Evolutionary conservation across 2,113 vertebrate species (phyloP).

Genomic region (Brachypodius melanocephalos): DNA sequence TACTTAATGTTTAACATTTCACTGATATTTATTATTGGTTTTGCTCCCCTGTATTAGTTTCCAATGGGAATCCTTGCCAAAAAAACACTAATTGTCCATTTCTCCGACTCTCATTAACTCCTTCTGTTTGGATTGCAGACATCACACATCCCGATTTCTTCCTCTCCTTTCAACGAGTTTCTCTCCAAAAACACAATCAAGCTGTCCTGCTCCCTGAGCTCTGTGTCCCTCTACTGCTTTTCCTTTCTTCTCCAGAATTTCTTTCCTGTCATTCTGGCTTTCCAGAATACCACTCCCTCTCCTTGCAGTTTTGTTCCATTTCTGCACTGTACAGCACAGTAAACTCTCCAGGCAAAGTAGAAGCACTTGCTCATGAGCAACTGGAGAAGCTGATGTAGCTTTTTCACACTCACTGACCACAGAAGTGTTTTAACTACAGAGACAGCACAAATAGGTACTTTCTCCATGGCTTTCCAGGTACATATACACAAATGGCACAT

Average conservation of each 20-base stretch:
- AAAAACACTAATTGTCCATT: background rate
- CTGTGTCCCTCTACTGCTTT: background rate
- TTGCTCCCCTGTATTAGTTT: background rate
- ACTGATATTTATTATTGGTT: background rate
- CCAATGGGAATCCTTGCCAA: background rate
- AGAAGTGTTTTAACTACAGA: background rate
- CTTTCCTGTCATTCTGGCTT: background rate
- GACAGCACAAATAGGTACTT: background rate
- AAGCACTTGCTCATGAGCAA: background rate
- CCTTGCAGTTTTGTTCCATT: background rate
- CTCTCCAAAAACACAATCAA: background rate
- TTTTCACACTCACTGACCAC: background rate
- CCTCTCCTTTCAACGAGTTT: background rate
- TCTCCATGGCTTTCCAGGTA: background rate
- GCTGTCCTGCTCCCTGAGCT: background rate
- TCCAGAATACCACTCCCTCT: background rate
- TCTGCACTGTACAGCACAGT: background rate
- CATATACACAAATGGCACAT: accelerated
- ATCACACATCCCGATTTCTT: background rate
- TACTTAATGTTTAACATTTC: background rate
- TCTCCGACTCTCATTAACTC: background rate
- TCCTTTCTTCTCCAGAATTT: background rate
- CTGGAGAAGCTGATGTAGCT: background rate
- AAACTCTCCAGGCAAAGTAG: background rate
- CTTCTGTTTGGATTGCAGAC: background rate